Percentiles rank a stretch among this genome's conserved stretches.
Conservation (phyloP, 2,888 invertebrate genomes). For the Argynnis bischoffii region DNA sequence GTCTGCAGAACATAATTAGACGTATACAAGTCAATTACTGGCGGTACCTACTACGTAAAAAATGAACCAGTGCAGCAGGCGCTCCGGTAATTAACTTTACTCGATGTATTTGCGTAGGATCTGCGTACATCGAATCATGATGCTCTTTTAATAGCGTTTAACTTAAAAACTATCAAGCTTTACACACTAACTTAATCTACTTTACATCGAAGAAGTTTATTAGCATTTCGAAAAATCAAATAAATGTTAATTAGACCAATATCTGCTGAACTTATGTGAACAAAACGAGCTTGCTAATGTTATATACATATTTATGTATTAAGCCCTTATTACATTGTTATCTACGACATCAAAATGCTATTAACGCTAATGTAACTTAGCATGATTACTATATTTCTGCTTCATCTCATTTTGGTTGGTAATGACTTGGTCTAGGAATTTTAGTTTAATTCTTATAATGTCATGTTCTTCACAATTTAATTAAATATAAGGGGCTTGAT, state of each 20-base stretch:
- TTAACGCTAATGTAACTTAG: slow-evolving; percentile 19
- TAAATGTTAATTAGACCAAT: slow-evolving; percentile 12
- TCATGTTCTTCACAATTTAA: too few species aligned
- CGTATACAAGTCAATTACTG: slow-evolving; percentile 36
- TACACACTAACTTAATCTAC: slow-evolving; percentile 53
- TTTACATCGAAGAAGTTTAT: slow-evolving; percentile 47
- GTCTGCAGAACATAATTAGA: slow-evolving; percentile 18
- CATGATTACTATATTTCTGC: slow-evolving; percentile 2
- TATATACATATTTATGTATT: slow-evolving; percentile 17
- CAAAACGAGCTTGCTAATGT: slow-evolving; percentile 11
- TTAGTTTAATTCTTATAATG: too few species aligned
- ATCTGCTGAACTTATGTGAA: slow-evolving; percentile 7
- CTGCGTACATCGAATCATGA: slow-evolving; percentile 42
- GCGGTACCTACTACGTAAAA: slow-evolving; percentile 25
- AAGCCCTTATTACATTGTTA: slow-evolving; percentile 18
- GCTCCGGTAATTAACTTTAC: slow-evolving; percentile 54
- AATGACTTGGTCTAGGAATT: too few species aligned
- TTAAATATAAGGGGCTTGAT: too few species aligned
- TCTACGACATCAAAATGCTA: slow-evolving; percentile 27
- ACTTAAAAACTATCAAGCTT: slow-evolving; percentile 47
- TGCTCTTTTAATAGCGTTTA: slow-evolving; percentile 55
- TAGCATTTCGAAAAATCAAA: slow-evolving; percentile 24
- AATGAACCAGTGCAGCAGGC: slow-evolving; percentile 30
- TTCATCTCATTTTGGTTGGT: too few species aligned
- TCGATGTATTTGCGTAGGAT: slow-evolving; percentile 47